Base-by-base conservation (phyloP, 2,797 vertebrate species). In the Megalops cyprinoides region DNA sequence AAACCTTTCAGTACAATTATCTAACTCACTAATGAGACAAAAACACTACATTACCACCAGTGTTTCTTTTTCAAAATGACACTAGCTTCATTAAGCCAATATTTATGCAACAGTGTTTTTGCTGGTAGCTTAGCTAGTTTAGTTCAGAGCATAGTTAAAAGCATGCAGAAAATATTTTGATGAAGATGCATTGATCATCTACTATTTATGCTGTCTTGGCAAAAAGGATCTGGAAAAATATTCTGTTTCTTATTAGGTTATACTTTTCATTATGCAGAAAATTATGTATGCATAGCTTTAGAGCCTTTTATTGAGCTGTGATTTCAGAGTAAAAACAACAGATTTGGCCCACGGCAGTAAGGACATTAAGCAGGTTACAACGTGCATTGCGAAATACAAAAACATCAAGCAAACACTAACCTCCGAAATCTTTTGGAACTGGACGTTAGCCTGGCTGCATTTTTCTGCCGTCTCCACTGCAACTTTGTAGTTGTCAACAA, bases 371-470 rank as follows among this genome's bases (percentile, higher is more conserved):
- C 65, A 39, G 3, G 15, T 14, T 12, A 8, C 6, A 23, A 18
- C 20, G 20, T 20, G 4, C 31, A 65, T 18, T 65, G 37, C 37
- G 18, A 5, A 37, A 65, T 31, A 65, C 28, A 65, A 37, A 65
- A 31, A 37, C 69, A 37, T 25, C 2, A 6, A 25, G 23, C 3
- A 14, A 46, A 39, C 25, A 75, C 94, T 91, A 78, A 99, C 98
- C 97, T 98, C 98, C 0, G 97, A 99, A 91, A 99, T 99, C 91
- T 97, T 97, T 94, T 97, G 96, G 90, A 99, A 99, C 87, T 99
- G 97, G 81, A 42, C 86, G 94, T 99, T 98, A 86, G 96, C 96
- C 87, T 98, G 97, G 90, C 97, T 97, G 94, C 97, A 99, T 87
- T 98, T 99, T 90, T 97, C 97, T 0, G 95, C 97, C 0, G 97